Base-by-base conservation (phyloP, 2,888 invertebrate species). In the Arge pagana region DNA sequence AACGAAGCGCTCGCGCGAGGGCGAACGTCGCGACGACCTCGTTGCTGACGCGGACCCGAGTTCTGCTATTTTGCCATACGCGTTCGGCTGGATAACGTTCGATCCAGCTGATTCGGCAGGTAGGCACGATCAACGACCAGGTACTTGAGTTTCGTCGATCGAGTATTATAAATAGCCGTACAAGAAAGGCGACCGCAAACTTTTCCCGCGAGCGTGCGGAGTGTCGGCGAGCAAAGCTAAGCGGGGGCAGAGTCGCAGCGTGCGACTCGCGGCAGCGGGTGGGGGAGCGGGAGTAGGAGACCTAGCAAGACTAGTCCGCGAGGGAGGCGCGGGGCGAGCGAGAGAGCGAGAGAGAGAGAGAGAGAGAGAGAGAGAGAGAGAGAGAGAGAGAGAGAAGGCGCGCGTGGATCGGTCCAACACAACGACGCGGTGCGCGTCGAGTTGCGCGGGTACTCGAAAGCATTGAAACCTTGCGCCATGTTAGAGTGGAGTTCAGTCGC, bases 331-430 rank as follows among this genome's bases (percentile, higher is more conserved):
- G 18, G 19, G 50, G 24, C 21, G 23, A 24, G n/a, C n/a, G 8
- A 15, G 21, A 48, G 48, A 39, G 49, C 67, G 72, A 70, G 77
- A 77, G 78, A 71, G 75, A 73, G 77, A 77, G 78, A 72, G 75
- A 71, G 71, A 77, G 77, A 77, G 78, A 77, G 72, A 76, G 73
- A 74, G 76, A 70, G 74, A 79, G 75, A 78, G 74, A 78, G 78
- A 78, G 68, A 74, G 78, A 72, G 66, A 64, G 72, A 77, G 59
- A 78, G 78, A 77, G 78, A 78, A 74, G 71, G 76, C 76, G 79
- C 79, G 79, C 79, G 80, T 60, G 55, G 50, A 11, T 51, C 45
- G 67, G 70, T 72, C 72, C 66, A 59, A 68, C 67, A 65, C 24
- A 54, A 41, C 48, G 53, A 48, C 67, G 55, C 48, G 31, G 19